Conservation (phyloP, 2,888 invertebrate species). For the Tipula unca region DNA sequence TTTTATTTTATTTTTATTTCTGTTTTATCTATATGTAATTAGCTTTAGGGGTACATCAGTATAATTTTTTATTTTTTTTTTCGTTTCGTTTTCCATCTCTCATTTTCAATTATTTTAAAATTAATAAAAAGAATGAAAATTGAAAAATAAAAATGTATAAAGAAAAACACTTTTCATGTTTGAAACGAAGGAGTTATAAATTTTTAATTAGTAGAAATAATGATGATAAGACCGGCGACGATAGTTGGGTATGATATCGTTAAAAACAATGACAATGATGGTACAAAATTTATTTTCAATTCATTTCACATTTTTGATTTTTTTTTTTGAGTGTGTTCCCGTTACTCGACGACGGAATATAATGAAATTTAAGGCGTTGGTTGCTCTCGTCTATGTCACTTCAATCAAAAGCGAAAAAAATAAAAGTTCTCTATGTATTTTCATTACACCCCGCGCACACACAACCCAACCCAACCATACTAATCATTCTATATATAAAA, state of each 20-base stretch:
- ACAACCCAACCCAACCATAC: not conserved
- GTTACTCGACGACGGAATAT: not conserved
- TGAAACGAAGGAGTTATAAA: constrained; percentile 8
- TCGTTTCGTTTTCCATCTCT: not conserved
- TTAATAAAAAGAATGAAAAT: not conserved
- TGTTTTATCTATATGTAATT: constrained; percentile 16
- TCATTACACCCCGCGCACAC: not conserved
- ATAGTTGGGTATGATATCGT: constrained; percentile 16
- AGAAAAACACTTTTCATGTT: constrained; percentile 16
- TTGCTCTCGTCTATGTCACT: constrained; percentile 14
- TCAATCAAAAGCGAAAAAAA: not conserved
- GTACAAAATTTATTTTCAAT: constrained; percentile 18
- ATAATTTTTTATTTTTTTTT: not conserved
- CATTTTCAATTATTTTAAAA: constrained; percentile 15
- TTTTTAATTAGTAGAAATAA: constrained; percentile 14
- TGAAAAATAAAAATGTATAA: not conserved
- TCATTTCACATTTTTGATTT: not conserved
- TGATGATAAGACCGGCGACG: constrained; percentile 17
- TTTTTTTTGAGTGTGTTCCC: not conserved
- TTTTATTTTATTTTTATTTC: not conserved
- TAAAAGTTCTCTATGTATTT: not conserved
- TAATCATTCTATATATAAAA: not conserved
- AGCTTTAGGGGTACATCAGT: constrained; percentile 16
- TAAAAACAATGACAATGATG: constrained; percentile 16
- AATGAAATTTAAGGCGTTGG: constrained; percentile 8